Base-by-base conservation (phyloP, 92 coral and sea anemone genomes). In the Umimayanthus kanabou region DNA sequence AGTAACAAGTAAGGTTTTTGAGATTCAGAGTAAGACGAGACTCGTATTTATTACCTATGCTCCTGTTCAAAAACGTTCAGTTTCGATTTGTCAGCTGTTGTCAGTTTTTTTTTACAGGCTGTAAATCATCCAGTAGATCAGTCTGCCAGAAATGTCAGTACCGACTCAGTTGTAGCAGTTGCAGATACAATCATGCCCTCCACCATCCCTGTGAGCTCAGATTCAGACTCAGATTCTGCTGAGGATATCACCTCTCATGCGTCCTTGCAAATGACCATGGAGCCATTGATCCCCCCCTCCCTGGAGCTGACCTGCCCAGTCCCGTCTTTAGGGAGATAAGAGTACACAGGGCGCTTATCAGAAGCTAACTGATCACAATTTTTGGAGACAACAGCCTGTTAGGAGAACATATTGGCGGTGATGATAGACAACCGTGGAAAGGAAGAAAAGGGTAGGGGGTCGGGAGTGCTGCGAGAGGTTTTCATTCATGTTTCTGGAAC, bases 401-500 rank as follows among this genome's bases (percentile, higher is more conserved):
- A 39, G 42, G 42, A 39, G 42, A 39, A 39, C 42, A 39, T 39
- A 39, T 39, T 4, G 42, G 42, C 42, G 42, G 42, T 39, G 42
- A 39, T 39, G 42, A 39, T 39, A 39, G 42, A 39, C 42, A 39
- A 39, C 42, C 42, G 37, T 18, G 89, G 89, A 30, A 47, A 82
- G 15, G 90, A 86, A 81, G 94, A 87, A 72, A 73, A 39, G 45
- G 94, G 92, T 1, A 55, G 53, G 58, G 94, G 90, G 20, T 55
- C 57, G 55, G 94, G 94, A 42, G 92, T 92, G 40, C 80, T 92
- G 33, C 87, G 92, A 55, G 94, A 92, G 79, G 84, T 89, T 18
- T 92, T 89, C 61, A n/a, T n/a, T 61, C 90, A 11, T 57, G 82
- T 58, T 92, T 92, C 85, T 92, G 90, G 94, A 92, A 89, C 85